Percentiles rank a stretch among this genome's conserved stretches.
These are phyloP conservation scores for Trachelus troglodyta DNA, from an alignment of 2,888 invertebrate genomes.

Conservation along the genomic window DNA sequence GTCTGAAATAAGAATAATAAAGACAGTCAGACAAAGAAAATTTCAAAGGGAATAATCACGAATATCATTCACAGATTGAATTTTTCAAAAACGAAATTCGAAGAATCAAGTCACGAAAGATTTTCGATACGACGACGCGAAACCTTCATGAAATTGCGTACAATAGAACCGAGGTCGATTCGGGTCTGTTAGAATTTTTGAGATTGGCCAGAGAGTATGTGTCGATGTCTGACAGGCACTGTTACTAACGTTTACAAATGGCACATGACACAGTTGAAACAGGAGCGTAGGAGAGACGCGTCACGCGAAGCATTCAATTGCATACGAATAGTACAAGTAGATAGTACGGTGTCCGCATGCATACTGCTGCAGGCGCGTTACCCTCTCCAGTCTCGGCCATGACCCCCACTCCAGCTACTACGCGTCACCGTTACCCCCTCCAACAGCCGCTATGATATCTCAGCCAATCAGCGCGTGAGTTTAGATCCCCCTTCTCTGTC, in stretches of 20 bases:
- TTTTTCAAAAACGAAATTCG: neutral
- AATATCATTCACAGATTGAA: neutral
- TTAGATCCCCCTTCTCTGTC: neutral
- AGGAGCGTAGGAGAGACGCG: neutral
- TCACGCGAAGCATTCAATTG: neutral
- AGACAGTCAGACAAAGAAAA: neutral
- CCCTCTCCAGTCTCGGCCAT: constrained; percentile 31
- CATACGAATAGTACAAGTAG: neutral
- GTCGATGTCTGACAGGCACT: neutral
- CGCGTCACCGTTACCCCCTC: constrained; percentile 18
- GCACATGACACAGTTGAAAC: neutral
- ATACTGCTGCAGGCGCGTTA: constrained; percentile 51
- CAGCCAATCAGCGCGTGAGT: neutral
- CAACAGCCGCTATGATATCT: neutral
- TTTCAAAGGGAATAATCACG: neutral
- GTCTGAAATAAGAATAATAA: neutral
- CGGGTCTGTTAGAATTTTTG: neutral
- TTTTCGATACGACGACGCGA: neutral
- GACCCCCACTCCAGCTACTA: constrained; percentile 20
- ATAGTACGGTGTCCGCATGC: constrained; percentile 51
- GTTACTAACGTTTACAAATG: neutral
- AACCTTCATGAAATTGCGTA: neutral
- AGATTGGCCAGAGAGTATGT: neutral
- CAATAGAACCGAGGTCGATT: neutral
- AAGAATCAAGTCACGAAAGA: no score